Base-by-base conservation (phyloP, 2,797 vertebrate genomes). In the Periophthalmus magnuspinnatus region DNA sequence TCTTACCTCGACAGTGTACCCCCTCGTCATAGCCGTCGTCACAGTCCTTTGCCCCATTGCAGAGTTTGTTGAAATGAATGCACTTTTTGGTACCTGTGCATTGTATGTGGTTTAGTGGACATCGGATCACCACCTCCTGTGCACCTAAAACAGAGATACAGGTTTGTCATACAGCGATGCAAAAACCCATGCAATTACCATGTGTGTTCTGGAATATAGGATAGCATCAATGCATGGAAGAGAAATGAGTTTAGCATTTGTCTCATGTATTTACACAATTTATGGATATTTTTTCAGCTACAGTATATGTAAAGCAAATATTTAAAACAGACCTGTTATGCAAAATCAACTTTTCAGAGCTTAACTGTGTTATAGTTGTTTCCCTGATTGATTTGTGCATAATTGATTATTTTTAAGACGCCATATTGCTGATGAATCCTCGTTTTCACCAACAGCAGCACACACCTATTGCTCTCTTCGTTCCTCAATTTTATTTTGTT, bases 1-100 rank as follows among this genome's bases (percentile, higher is more conserved):
- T 2, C 96, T 94, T 87, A 99, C 97, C 97, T 90, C 94, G 91
- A 89, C 97, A 99, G 69, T 98, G 96, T 10, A 92, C 94, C 58
- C 97, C 97, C 89, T 99, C 97, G 0, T 99, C 97, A 5, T 91
- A 95, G 1, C 96, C 96, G 1, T 98, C 95, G 0, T 93, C 92
- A 77, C 97, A 99, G 92, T 99, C 97, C 69, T 89, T 84, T 0
- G 94, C 86, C 1, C 96, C 96, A 0, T 99, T 95, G 86, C 97
- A 99, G 70, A 99, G 94, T 77, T 95, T 96, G 82, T 97, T 97
- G 83, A 97, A 91, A 81, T 98, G 97, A 80, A 99, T 94, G 84
- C 97, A 99, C 77, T 90, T 94, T 82, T 89, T 96, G 5, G 95
- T 91, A 65, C 96, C 96, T 3, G 93, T 91, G 75, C 97, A 99